A percentile compares a stretch with the other conserved stretches of the same genome.
phyloP scores from a whole-genome alignment of 2,113 vertebrate species.

The Colius striatus region DNA sequence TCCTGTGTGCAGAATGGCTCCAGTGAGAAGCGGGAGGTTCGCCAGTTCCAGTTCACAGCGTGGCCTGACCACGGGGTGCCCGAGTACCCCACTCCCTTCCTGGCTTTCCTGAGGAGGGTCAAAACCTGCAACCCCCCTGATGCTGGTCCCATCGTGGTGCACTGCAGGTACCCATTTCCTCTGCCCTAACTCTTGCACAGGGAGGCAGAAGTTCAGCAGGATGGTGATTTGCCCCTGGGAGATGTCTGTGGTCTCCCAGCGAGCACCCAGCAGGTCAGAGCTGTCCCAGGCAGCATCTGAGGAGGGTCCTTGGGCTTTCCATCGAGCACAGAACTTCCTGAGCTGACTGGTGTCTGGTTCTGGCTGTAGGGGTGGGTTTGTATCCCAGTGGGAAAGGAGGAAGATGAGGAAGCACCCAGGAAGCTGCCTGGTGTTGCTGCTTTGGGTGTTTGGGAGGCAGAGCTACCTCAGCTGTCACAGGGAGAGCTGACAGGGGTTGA shows the following conservation, averaged over 20 bases:
- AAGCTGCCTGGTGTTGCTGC: background rate
- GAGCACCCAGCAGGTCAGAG: background rate
- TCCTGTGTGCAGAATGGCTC: conserved; percentile 86
- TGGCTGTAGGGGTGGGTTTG: background rate
- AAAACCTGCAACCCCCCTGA: conserved; percentile 97
- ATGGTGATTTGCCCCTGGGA: background rate
- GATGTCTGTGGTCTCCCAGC: fast-evolving
- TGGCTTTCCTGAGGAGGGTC: conserved; percentile 94
- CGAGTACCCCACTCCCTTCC: conserved; percentile 95
- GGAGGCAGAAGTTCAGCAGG: background rate
- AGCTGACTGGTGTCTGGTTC: background rate
- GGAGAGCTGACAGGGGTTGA: background rate
- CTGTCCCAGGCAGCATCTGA: background rate
- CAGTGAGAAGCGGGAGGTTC: conserved; percentile 95
- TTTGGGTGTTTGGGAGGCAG: background rate
- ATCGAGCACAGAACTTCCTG: background rate
- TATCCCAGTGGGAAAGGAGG: background rate
- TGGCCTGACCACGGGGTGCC: conserved; percentile 98
- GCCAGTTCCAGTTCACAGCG: conserved; percentile 98
- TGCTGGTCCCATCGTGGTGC: conserved; percentile 92
- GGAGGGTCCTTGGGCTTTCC: background rate
- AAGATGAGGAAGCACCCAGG: fast-evolving
- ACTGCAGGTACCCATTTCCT: conserved; percentile 87
- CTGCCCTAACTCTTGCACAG: fast-evolving
- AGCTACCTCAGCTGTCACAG: background rate